Percentiles rank a stretch among this genome's conserved stretches.
phyloP scores from a whole-genome alignment of 1,140 invertebrate species.

The Drosophila pseudoananassae region DNA sequence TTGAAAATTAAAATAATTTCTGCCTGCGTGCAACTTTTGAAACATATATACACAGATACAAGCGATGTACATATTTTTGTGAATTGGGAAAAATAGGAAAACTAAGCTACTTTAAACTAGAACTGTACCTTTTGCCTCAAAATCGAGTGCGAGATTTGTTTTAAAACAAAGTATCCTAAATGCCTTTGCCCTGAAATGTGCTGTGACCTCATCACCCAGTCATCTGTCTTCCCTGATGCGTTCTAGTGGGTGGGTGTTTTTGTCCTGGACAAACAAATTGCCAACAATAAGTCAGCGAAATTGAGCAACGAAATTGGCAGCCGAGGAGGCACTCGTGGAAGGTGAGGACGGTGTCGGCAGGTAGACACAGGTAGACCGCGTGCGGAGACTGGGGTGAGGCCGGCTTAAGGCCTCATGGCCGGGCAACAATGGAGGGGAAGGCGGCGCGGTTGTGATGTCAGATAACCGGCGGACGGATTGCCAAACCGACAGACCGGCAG shows the following conservation, averaged over 20 bases:
- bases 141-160: not conserved
- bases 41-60: conserved; percentile 21
- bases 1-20: conserved; percentile 65
- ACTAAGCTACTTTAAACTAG: no score
- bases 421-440: conserved; percentile 28
- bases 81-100: not conserved
- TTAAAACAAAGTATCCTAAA: not conserved
- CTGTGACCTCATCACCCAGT: not conserved
- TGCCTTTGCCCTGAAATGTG: not conserved
- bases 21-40: conserved; percentile 29
- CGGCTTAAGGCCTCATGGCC: conserved; percentile 13
- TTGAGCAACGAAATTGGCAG: conserved; percentile 32
- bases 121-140: no score
- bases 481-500: not conserved
- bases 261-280: conserved; percentile 32
- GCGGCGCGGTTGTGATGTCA: conserved; percentile 40
- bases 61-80: not conserved
- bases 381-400: conserved; percentile 14
- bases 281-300: conserved; percentile 52
- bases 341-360: not conserved
- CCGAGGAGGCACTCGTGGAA: not conserved
- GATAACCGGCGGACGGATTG: conserved; percentile 22
- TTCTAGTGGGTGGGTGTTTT: conserved; percentile 6
- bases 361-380: conserved; percentile 19
- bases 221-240: not conserved